A percentile compares a stretch with the other conserved stretches of the same genome.
phyloP scores from a whole-genome alignment of 2,113 vertebrate species.

The Hyperopisus bebe region DNA sequence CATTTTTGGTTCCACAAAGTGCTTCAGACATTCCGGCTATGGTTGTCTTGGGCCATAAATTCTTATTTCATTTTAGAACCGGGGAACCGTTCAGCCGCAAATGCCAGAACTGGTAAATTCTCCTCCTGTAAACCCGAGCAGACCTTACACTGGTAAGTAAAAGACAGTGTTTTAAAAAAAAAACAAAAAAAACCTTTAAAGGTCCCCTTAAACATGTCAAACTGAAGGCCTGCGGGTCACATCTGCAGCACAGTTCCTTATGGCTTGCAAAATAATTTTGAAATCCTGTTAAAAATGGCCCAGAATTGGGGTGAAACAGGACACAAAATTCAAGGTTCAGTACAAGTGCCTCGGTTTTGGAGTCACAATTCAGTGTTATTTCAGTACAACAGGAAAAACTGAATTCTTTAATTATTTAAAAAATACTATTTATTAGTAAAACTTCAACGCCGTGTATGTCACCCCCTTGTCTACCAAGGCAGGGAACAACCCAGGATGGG shows the following conservation, averaged over 20 bases:
- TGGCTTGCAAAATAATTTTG: not conserved
- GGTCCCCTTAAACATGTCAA: not conserved
- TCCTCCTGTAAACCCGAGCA: not conserved
- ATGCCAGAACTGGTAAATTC: not conserved
- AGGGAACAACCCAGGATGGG: too few relatives aligned
- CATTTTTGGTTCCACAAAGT: not conserved
- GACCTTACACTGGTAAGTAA: not conserved
- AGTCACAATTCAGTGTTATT: not conserved
- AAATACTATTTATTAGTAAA: not conserved
- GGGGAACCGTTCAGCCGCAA: not conserved
- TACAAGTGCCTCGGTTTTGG: not conserved
- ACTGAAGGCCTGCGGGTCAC: not conserved
- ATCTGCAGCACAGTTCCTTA: not conserved
- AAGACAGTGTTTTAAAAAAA: not conserved
- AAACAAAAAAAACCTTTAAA: not conserved
- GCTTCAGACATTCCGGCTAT: not conserved
- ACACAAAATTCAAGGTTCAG: not conserved
- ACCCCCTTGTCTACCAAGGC: too few relatives aligned
- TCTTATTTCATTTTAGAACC: not conserved
- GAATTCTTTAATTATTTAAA: not conserved
- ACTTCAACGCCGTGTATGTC: not conserved
- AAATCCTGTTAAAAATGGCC: not conserved
- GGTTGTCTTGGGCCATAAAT: not conserved
- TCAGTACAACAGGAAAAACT: not conserved
- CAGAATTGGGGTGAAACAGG: not conserved